Conservation (phyloP, 2,113 vertebrate genomes). For the Boulengerochromis microlepis region DNA sequence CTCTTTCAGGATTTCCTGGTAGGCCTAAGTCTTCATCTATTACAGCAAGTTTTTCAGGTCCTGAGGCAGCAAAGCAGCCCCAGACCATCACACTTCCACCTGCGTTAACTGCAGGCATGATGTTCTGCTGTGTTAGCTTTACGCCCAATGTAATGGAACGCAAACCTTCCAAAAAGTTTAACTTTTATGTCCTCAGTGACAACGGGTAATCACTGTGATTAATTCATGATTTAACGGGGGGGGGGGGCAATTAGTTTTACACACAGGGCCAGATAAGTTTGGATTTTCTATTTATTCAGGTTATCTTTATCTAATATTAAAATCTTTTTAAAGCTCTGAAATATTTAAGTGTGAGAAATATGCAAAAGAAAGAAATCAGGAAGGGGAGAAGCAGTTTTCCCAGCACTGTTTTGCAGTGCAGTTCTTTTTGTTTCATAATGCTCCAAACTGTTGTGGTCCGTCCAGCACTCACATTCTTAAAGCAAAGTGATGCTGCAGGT, state of each 20-base stretch:
- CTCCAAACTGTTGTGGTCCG: accelerated
- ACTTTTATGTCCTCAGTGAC: neutral
- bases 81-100: neutral
- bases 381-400: neutral
- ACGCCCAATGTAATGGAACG: accelerated
- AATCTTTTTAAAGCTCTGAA: neutral
- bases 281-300: neutral
- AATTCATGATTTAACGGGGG: neutral
- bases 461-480: neutral
- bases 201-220: neutral
- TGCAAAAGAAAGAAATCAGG: neutral
- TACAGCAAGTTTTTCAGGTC: neutral
- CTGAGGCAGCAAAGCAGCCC: neutral
- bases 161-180: neutral
- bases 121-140: neutral
- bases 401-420: neutral
- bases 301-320: neutral
- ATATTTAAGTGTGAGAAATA: neutral
- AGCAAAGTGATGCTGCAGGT: neutral
- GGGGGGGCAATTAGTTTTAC: neutral
- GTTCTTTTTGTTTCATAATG: neutral
- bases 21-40: neutral
- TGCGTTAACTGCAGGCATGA: neutral
- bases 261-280: neutral
- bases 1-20: neutral